Evolutionary conservation across 2,797 vertebrate genomes (phyloP), one percentile per base, ranked within the genome.

Genomic region (Alexandromys oeconomus): DNA sequence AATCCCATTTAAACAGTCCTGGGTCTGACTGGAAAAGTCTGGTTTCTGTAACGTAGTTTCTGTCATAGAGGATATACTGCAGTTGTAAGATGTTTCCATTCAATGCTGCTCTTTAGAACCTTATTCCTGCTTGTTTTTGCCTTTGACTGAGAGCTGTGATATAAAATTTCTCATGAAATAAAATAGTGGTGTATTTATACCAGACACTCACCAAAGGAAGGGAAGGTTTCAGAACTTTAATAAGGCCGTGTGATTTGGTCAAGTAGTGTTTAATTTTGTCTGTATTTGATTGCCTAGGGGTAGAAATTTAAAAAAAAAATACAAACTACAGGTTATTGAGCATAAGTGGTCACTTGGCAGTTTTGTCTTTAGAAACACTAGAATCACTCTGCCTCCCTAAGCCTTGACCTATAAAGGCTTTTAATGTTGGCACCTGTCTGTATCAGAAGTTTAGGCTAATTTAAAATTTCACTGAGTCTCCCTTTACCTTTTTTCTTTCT

Each of bases 131-230:
- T 93, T 80, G 15, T 21, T 74, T 87, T 96, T 96, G 46, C 59
- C 67, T 67, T 0, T 91, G 81, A 88, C 93, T 88, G 71, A 95
- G 78, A 92, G 57, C 54, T 89, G 27, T 67, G 51, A 81, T 93
- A 10, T 73, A 84, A 89, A 96, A 93, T 69, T 94, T 93, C 43
- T 92, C 19, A 93, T 92, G 77, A 67, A 88, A 73, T 91, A 88
- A 91, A 96, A 61, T 79, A 67, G 65, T 81, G 95, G 91, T 89
- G 73, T 84, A 74, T 96, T 97, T 96, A 96, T 97, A 92, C 69
- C 71, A 95, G 73, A 91, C 77, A 92, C 63, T 96, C 90, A 97
- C 97, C 97, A 95, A 98, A 93, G 92, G 92, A 96, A 93, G 82
- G 63, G 90, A 94, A 69, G 59, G 23, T 85, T 96, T 94, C 90